phyloP scores from a whole-genome alignment of 2,797 vertebrate genomes.

The Peromyscus melanophrys region DNA sequence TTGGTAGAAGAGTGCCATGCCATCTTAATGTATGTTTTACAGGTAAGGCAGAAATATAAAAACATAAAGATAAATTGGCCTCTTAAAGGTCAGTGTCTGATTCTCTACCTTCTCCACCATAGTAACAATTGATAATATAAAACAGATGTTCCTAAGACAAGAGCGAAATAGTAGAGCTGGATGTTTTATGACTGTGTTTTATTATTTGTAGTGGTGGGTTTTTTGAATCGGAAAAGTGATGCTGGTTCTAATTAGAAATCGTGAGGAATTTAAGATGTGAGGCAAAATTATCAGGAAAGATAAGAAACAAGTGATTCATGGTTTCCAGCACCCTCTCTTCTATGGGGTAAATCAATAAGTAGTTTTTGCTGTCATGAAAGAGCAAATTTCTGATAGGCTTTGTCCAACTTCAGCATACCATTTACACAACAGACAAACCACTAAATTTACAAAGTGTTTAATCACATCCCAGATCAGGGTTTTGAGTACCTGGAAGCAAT shows the following conservation, averaged over 20 bases:
- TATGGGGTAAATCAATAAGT: slow-evolving; percentile 27
- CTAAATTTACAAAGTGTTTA: slow-evolving; percentile 58
- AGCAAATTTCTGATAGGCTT: slow-evolving; percentile 4
- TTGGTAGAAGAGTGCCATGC: neutral
- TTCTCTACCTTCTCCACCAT: slow-evolving; percentile 46
- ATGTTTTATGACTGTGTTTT: slow-evolving; percentile 58
- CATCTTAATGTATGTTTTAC: neutral
- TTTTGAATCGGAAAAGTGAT: slow-evolving; percentile 57
- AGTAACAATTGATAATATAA: slow-evolving; percentile 39
- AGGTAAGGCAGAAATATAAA: slow-evolving; percentile 20
- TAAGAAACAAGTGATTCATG: slow-evolving; percentile 39
- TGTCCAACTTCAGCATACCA: slow-evolving; percentile 27
- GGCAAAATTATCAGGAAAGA: slow-evolving; percentile 51
- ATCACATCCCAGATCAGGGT: slow-evolving; percentile 38
- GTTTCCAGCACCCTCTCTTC: slow-evolving; percentile 42
- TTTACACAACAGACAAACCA: slow-evolving; percentile 55
- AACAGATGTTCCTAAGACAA: slow-evolving; percentile 68
- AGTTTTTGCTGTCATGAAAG: slow-evolving; percentile 64
- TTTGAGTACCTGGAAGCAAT: slow-evolving; percentile 56
- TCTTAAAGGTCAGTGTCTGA: slow-evolving; percentile 49
- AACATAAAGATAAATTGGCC: slow-evolving; percentile 56
- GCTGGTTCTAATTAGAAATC: slow-evolving; percentile 57
- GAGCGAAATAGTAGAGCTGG: slow-evolving; percentile 36
- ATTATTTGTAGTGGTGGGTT: slow-evolving; percentile 55
- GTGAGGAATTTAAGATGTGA: slow-evolving; percentile 57